These are phyloP conservation scores for Salvelinus namaycush DNA, from an alignment of 2,113 vertebrate genomes.

Conservation along the genomic window DNA sequence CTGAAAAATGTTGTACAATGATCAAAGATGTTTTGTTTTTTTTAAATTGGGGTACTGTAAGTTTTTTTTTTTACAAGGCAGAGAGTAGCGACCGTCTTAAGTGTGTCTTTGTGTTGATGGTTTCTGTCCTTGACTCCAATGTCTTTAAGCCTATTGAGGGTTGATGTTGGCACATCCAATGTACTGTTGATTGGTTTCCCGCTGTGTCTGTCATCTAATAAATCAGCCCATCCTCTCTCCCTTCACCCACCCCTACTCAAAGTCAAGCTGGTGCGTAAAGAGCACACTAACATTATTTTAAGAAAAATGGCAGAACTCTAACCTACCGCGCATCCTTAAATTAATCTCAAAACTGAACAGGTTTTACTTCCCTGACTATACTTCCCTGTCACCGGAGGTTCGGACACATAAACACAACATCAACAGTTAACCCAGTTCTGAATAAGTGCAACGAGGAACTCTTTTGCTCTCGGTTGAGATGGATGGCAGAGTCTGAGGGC, in stretches of 20 bases:
- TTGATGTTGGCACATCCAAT: conserved; percentile 52
- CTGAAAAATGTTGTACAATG: background rate
- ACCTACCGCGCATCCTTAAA: background rate
- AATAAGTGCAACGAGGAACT: conserved; percentile 56
- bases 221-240: conserved; percentile 45
- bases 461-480: conserved; percentile 22
- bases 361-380: conserved; percentile 17
- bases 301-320: conserved; percentile 13
- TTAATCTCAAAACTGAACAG: conserved; percentile 33
- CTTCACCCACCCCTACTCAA: conserved; percentile 14
- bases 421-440: conserved; percentile 61
- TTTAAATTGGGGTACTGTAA: background rate
- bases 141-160: conserved; percentile 34
- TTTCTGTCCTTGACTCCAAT: conserved; percentile 57
- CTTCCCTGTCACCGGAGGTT: conserved; percentile 15
- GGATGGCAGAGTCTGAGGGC: conserved; percentile 23
- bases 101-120: conserved; percentile 46
- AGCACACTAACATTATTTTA: conserved; percentile 49
- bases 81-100: conserved; percentile 26
- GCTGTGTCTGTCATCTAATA: conserved; percentile 59
- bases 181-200: conserved; percentile 63
- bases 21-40: background rate
- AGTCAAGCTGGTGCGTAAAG: conserved; percentile 23
- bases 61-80: conserved; percentile 2
- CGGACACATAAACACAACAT: conserved; percentile 32